phyloP scores from a whole-genome alignment of 2,113 vertebrate genomes.

The Panurus biarmicus region DNA sequence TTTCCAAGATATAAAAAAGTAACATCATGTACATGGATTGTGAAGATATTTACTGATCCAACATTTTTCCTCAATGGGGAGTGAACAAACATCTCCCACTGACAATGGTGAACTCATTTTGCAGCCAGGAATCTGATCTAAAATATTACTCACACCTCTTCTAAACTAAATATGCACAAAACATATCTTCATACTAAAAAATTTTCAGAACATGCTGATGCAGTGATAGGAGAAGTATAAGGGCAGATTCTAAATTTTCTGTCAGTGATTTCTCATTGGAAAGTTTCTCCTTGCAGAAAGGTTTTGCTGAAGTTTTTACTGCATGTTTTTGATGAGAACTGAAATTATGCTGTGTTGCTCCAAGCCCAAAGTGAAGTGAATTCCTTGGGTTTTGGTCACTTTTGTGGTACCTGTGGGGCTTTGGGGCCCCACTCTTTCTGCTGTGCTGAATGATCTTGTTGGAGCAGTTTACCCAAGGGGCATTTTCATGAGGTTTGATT shows the following conservation, averaged over 20 bases:
- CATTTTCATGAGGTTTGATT: not conserved
- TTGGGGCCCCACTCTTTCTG: not conserved
- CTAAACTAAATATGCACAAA: not conserved
- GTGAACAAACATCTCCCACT: not conserved
- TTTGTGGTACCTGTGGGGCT: not conserved
- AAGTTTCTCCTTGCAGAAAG: not conserved
- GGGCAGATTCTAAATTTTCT: not conserved
- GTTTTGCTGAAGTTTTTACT: not conserved
- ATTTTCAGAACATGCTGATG: not conserved
- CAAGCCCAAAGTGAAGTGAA: not conserved
- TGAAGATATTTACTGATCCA: not conserved
- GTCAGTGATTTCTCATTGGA: not conserved
- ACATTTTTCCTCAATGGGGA: not conserved
- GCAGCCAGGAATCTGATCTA: not conserved
- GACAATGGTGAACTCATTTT: not conserved
- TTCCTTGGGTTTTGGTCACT: not conserved
- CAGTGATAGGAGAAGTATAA: not conserved
- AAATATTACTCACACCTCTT: not conserved
- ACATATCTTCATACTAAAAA: not conserved
- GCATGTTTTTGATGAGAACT: not conserved
- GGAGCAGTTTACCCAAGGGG: not conserved
- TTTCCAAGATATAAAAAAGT: not conserved
- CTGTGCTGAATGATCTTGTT: not conserved
- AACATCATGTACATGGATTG: not conserved
- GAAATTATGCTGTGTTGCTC: not conserved